These are phyloP conservation scores for Pelmatolapia mariae DNA, from an alignment of 2,113 vertebrate species.

Conservation along the genomic window DNA sequence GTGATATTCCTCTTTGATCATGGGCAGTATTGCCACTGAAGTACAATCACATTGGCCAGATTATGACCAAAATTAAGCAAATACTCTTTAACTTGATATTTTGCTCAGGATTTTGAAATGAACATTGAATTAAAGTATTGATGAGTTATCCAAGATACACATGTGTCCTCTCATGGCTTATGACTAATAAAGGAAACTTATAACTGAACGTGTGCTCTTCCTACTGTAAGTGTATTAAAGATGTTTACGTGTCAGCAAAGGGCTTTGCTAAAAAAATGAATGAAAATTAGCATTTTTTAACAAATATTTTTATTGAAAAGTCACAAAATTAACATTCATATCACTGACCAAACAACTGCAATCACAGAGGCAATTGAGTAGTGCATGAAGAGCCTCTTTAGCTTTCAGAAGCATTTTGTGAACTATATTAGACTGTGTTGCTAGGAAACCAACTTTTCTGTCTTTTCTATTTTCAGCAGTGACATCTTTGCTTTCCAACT, in stretches of 20 bases:
- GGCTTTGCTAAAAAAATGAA: background rate
- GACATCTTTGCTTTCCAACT: background rate
- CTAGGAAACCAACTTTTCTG: constrained; percentile 51
- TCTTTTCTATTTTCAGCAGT: constrained; percentile 45
- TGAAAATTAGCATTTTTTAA: background rate
- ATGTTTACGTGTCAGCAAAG: background rate
- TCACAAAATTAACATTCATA: constrained; percentile 15
- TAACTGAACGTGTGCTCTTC: background rate
- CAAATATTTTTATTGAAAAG: constrained; percentile 43
- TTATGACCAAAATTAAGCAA: constrained; percentile 69
- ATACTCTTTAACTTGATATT: constrained; percentile 68
- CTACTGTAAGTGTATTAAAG: background rate
- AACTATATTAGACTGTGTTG: constrained; percentile 32
- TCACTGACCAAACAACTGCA: background rate
- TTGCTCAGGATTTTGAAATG: constrained; percentile 74
- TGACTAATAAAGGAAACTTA: constrained; percentile 55
- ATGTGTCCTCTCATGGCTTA: constrained; percentile 43
- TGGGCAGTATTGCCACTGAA: constrained; percentile 56
- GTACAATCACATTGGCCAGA: constrained; percentile 67
- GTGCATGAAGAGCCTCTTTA: constrained; percentile 9
- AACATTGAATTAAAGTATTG: constrained; percentile 35
- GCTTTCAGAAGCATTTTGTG: background rate
- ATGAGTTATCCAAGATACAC: constrained; percentile 36
- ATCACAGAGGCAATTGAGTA: background rate
- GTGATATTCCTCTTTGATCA: constrained; percentile 54